Base-by-base conservation (phyloP, 2,888 invertebrate species). In the Hypercompe scribonia region DNA sequence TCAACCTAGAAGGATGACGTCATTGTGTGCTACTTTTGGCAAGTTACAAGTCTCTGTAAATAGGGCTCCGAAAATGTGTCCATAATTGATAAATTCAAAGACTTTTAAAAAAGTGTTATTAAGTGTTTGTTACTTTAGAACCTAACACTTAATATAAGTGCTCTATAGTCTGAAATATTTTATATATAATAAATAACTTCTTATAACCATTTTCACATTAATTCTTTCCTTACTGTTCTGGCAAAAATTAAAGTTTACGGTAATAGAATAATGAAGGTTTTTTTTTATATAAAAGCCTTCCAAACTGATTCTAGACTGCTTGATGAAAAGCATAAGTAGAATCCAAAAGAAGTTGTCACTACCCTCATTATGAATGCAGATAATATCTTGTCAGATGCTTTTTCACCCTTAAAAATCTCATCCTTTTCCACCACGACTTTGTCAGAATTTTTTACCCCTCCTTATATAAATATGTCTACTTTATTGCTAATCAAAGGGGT, bases 11-110 rank as follows among this genome's bases (percentile, higher is more conserved):
- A 10, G 58, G 31, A 21, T 69, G 64, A 69, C 68, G 28, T 42
- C 61, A 39, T 69, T 69, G 68, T 69, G 36, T 68, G 36, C 34
- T 61, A 69, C 39, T 69, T 69, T 11, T 31, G 46, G 7, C 28
- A 31, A 61, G 31, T 39, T 69, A 21, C 36, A 61, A 61, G 39
- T 28, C 36, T 58, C 36, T 36, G 31, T 28, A n/a, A 69, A 39
- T 39, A 33, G 24, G 33, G 46, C 28, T 39, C 5, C 33, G 63
- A 61, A 21, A 11, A 1, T 10, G 18, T 36, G 36, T 58, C 21
- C 21, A 8, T 46, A 34, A 10, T 66, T 11, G n/a, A 5, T n/a
- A 28, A n/a, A 54, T 54, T 54, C 54, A 54, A n/a, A 10, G 54
- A 54, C 10, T n/a, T 54, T n/a, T n/a, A 54, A n/a, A 8, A n/a